These are phyloP conservation scores for Trichogramma pretiosum DNA, from an alignment of 1,140 invertebrate genomes.

Conservation along the genomic window DNA sequence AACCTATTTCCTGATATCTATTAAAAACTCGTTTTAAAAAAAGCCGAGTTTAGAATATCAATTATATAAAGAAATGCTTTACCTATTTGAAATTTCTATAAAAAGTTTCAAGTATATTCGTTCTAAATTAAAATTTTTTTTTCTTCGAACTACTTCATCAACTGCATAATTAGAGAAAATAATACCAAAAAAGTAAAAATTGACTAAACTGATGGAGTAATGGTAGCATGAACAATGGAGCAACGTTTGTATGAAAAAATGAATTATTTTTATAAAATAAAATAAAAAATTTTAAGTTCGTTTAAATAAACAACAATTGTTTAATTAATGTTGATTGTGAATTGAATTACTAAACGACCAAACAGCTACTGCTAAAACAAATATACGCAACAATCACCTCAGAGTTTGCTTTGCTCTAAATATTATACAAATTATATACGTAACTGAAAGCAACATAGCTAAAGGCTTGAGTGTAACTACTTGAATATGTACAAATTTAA, in stretches of 20 bases:
- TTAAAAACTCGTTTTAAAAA: too few species aligned
- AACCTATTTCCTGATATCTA: too few species aligned
- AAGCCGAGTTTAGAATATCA: too few species aligned
- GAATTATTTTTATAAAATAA: slow-evolving; percentile 1
- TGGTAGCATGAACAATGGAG: neutral
- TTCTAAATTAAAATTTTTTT: too few species aligned
- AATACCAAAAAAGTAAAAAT: neutral
- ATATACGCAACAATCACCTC: slow-evolving; percentile 27
- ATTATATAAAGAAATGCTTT: too few species aligned
- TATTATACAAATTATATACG: slow-evolving; percentile 24
- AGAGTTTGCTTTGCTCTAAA: slow-evolving; percentile 26
- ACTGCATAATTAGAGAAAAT: too few species aligned
- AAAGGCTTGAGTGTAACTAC: slow-evolving; percentile 38
- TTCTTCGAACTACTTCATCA: too few species aligned
- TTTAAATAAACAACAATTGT: slow-evolving; percentile 16
- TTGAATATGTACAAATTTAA: slow-evolving; percentile 22
- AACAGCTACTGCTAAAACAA: slow-evolving; percentile 40
- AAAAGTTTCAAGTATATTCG: too few species aligned
- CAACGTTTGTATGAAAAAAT: neutral
- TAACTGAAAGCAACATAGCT: slow-evolving; percentile 42
- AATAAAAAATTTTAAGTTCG: slow-evolving; percentile 1
- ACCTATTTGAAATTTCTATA: too few species aligned
- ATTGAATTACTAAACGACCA: slow-evolving; percentile 28
- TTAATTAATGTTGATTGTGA: slow-evolving; percentile 20
- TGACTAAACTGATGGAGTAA: neutral